phyloP scores from a whole-genome alignment of 2,888 invertebrate species.

The Venustoraphidia nigricollis region DNA sequence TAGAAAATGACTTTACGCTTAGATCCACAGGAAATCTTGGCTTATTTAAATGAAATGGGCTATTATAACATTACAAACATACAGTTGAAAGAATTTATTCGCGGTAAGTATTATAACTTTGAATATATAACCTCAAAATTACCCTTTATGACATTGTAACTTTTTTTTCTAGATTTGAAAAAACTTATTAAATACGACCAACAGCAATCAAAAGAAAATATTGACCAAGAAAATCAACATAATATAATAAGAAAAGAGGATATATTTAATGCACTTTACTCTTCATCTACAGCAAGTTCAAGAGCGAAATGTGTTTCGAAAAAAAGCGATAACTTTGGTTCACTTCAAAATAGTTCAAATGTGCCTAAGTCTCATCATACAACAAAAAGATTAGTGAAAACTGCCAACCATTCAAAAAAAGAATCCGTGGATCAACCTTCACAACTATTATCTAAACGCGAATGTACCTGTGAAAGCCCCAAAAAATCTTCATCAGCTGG shows the following conservation, averaged over 20 bases:
- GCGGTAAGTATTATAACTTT: conserved; percentile 35
- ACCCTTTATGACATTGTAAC: conserved; percentile 6
- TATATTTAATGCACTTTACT: conserved; percentile 20
- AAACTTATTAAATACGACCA: conserved; percentile 46
- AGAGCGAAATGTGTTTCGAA: conserved; percentile 24
- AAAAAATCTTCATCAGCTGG: no score
- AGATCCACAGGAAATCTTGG: conserved; percentile 58
- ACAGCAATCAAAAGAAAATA: conserved; percentile 25
- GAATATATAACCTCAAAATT: conserved; percentile 2
- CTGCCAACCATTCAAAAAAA: not conserved
- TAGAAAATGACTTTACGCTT: conserved; percentile 25
- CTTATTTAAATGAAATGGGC: conserved; percentile 59
- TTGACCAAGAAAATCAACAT: conserved; percentile 17
- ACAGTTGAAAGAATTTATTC: conserved; percentile 63
- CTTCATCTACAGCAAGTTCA: conserved; percentile 33
- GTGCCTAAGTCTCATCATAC: no score
- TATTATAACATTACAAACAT: conserved; percentile 58
- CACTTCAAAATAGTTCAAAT: no score
- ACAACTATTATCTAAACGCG: conserved; percentile 14
- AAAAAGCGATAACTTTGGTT: conserved; percentile 3
- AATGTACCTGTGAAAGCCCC: no score
- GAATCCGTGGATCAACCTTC: conserved; percentile 21
- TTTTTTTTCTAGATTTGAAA: conserved; percentile 42
- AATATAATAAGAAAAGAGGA: conserved; percentile 4
- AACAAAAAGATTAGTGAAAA: no score